Percentiles rank a stretch among this genome's conserved stretches.
These are phyloP conservation scores for Scyliorhinus canicula DNA, from an alignment of 2,797 vertebrate genomes.

Conservation along the genomic window DNA sequence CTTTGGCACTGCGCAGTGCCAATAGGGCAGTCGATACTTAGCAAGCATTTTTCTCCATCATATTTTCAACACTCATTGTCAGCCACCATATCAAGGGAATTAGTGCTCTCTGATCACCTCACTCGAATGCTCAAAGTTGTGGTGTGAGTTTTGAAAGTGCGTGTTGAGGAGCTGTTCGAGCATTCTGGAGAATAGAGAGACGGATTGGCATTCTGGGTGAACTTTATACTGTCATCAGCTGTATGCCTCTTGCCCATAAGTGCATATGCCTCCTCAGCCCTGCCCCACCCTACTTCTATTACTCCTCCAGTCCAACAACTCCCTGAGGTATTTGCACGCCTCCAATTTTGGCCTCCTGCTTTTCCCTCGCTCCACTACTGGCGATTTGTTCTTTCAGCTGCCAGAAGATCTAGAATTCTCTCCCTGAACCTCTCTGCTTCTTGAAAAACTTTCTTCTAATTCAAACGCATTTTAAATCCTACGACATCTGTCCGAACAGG, in stretches of 20 bases:
- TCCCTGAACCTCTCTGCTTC: no score
- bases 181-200: neutral
- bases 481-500: neutral
- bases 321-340: neutral
- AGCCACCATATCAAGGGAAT: neutral
- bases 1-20: neutral
- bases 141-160: no score
- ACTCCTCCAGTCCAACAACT: neutral
- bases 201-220: neutral
- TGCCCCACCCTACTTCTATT: neutral
- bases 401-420: neutral
- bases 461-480: neutral
- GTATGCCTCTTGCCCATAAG: neutral
- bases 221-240: neutral
- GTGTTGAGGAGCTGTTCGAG: neutral
- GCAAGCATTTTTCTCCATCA: neutral
- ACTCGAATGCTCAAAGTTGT: neutral
- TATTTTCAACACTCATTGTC: neutral
- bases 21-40: neutral
- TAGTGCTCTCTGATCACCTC: neutral
- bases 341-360: neutral
- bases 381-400: neutral
- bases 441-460: neutral
- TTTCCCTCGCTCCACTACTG: neutral
- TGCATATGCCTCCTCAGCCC: neutral